Percentiles rank a stretch among this genome's conserved stretches.
phyloP scores from a whole-genome alignment of 1,140 invertebrate genomes.

The Diuraphis noxia region DNA sequence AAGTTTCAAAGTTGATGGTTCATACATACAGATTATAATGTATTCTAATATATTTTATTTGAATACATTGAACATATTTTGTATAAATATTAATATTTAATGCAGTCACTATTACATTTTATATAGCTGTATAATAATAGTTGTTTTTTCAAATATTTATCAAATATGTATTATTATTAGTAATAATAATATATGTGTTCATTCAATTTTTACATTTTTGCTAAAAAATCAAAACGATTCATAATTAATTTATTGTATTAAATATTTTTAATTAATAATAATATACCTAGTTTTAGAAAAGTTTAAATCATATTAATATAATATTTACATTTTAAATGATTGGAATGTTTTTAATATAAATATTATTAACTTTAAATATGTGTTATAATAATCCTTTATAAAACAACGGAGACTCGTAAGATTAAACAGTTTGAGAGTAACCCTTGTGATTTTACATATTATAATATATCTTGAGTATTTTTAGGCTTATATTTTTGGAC shows the following conservation, averaged over 20 bases:
- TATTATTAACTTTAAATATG: not conserved
- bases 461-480: constrained; percentile 47
- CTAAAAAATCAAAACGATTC: not conserved
- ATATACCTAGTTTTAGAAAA: not conserved
- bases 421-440: not conserved
- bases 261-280: not conserved
- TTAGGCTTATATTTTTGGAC: constrained; percentile 52
- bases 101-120: too few relatives aligned
- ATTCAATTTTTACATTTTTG: not conserved
- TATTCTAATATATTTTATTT: too few relatives aligned
- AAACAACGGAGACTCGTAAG: not conserved
- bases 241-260: not conserved
- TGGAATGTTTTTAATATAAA: not conserved
- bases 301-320: not conserved
- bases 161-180: too few relatives aligned
- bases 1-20: too few relatives aligned
- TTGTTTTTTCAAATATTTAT: too few relatives aligned
- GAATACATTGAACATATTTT: too few relatives aligned
- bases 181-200: too few relatives aligned
- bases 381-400: not conserved
- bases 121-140: too few relatives aligned
- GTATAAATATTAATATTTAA: too few relatives aligned
- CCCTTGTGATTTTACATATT: not conserved
- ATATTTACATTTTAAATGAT: not conserved
- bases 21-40: too few relatives aligned